phyloP scores from a whole-genome alignment of 2,888 invertebrate genomes.

The Acronicta psi region DNA sequence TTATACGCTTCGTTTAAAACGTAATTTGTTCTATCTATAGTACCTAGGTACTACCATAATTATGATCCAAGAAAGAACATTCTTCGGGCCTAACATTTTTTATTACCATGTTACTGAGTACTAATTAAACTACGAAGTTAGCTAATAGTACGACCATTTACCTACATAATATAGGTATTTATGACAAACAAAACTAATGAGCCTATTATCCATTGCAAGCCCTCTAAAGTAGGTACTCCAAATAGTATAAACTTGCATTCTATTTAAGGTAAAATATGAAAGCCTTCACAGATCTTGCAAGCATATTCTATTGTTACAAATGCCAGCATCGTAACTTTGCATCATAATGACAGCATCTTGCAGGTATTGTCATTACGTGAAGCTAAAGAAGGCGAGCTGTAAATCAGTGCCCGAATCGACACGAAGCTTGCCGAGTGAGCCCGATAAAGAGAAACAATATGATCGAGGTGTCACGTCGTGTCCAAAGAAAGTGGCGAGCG shows the following conservation, averaged over 20 bases:
- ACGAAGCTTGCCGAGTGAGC: slow-evolving; percentile 48
- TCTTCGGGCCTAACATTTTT: too few relatives aligned
- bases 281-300: slow-evolving; percentile 8
- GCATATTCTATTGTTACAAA: slow-evolving; percentile 22
- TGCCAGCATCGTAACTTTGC: slow-evolving; percentile 35
- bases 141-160: too few relatives aligned
- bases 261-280: slow-evolving; percentile 28
- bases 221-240: too few relatives aligned
- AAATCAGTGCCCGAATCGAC: slow-evolving; percentile 49
- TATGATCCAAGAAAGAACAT: too few relatives aligned
- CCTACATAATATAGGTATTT: too few relatives aligned
- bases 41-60: too few relatives aligned
- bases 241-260: not conserved
- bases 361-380: slow-evolving; percentile 34
- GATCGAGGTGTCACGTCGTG: slow-evolving; percentile 48
- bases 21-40: too few relatives aligned
- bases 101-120: too few relatives aligned
- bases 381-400: slow-evolving; percentile 41
- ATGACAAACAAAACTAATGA: too few relatives aligned
- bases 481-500: slow-evolving; percentile 55
- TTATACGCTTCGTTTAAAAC: too few relatives aligned
- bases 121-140: too few relatives aligned
- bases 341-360: slow-evolving; percentile 43
- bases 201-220: too few relatives aligned
- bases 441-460: slow-evolving; percentile 55